These are phyloP conservation scores for Scelioninae gen. 2 DNA, from an alignment of 2,888 invertebrate genomes.

Conservation along the genomic window DNA sequence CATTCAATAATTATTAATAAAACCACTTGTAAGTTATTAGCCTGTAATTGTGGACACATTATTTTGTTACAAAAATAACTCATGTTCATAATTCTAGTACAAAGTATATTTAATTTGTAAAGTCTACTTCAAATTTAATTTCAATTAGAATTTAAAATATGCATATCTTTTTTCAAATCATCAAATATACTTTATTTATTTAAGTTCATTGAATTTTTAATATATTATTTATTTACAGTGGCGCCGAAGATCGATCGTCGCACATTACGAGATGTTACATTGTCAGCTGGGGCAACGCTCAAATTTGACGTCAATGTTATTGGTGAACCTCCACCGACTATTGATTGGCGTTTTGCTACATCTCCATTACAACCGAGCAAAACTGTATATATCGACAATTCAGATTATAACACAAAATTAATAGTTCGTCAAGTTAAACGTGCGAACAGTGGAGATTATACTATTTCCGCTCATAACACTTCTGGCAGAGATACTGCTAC, in stretches of 20 bases:
- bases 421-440: constrained; percentile 87
- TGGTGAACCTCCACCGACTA: constrained; percentile 96
- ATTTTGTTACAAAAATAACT: too few species aligned
- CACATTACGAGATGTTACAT: constrained; percentile 90
- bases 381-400: constrained; percentile 87
- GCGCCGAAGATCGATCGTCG: constrained; percentile 97
- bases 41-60: too few species aligned
- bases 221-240: constrained; percentile 77
- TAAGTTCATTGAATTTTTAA: too few species aligned
- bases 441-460: constrained; percentile 91
- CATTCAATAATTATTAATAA: too few species aligned
- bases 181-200: too few species aligned
- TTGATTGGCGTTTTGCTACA: constrained; percentile 93
- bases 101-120: too few species aligned
- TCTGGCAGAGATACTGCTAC: constrained; percentile 91
- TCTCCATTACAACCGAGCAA: constrained; percentile 83
- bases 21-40: too few species aligned
- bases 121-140: too few species aligned
- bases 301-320: constrained; percentile 95
- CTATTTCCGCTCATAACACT: constrained; percentile 89
- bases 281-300: constrained; percentile 94
- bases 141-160: too few species aligned
- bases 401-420: constrained; percentile 92
- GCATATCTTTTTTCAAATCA: too few species aligned
- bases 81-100: too few species aligned